Base-by-base conservation (phyloP, 35 echinoderm and acorn worm species). In the Stichopus chloronotus region DNA sequence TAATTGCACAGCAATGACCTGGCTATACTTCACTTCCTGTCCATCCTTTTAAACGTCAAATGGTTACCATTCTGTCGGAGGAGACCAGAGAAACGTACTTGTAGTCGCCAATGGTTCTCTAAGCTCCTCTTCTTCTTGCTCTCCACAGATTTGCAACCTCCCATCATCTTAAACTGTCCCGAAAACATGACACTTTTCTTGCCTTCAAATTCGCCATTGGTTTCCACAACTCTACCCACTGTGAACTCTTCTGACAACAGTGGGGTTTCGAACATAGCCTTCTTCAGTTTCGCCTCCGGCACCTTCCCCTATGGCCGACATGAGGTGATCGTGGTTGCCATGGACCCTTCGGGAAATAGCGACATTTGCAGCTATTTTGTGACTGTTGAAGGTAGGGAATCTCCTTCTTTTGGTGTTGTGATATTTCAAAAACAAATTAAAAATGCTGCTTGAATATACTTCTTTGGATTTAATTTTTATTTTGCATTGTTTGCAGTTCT, bases 111-210 rank as follows among this genome's bases (percentile, higher is more conserved):
- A 43, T 43, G 30, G 30, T 43, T 43, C 30, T 43, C 30, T 79
- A 3, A 79, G 9, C 77, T n/a, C 25, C 24, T 83, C 11, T 7
- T 55, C 19, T n/a, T 8, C 55, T 83, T 52, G 57, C 17, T n/a
- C 71, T 30, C 7, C 3, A 71, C 87, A 89, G 87, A 89, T 25
- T 12, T 69, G 61, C 57, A 89, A 60, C 5, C 58, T 53, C 87
- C 87, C 1, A 21, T 89, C 87, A 5, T 89, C 52, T 52, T 61
- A n/a, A 71, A 89, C 65, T 89, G 87, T 54, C 65, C 87, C 12
- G 25, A 59, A 9, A 71, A 89, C 21, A 89, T 89, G 12, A 74
- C 22, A 1, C 16, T 89, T 52, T 20, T 43, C 12, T 12, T 74
- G 52, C 59, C 59, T 8, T n/a, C 16, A 53, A 61, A 69, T 74